Conservation (phyloP, 1,140 invertebrate species). For the Palaemon carinicauda region DNA sequence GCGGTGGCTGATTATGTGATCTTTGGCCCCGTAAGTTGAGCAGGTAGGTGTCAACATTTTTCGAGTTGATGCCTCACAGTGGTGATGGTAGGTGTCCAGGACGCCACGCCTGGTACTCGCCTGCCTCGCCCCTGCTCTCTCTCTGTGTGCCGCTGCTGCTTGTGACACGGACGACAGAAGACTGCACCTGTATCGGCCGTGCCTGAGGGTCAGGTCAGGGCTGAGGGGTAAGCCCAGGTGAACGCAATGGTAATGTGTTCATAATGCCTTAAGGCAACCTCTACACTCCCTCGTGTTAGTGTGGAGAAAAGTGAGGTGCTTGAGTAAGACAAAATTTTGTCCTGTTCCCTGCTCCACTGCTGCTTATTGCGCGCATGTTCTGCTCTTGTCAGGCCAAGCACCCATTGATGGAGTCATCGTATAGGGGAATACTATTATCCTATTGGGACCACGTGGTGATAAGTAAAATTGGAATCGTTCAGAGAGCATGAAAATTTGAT, state of each 20-base stretch:
- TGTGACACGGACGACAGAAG: constrained; percentile 48
- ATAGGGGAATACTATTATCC: constrained; percentile 57
- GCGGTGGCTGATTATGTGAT: constrained; percentile 38
- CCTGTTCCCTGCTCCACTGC: constrained; percentile 56
- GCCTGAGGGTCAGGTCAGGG: constrained; percentile 53
- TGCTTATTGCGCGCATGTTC: constrained; percentile 55
- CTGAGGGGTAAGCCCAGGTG: constrained; percentile 55
- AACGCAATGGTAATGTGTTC: constrained; percentile 57
- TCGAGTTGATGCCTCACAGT: constrained; percentile 20
- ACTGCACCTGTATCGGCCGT: constrained; percentile 49
- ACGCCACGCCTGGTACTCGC: constrained; percentile 26
- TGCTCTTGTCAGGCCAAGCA: constrained; percentile 56
- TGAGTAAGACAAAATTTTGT: constrained; percentile 57
- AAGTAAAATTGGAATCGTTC: constrained; percentile 55
- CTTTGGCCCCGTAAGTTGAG: constrained; percentile 18
- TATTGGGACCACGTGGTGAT: constrained; percentile 61
- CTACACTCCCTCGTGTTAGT: constrained; percentile 54
- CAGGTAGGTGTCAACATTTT: constrained; percentile 27
- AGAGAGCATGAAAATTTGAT: constrained; percentile 58
- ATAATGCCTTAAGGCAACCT: constrained; percentile 57
- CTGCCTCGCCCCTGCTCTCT: constrained; percentile 13
- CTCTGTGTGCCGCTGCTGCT: constrained; percentile 46
- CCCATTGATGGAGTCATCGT: constrained; percentile 54
- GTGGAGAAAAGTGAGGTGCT: constrained; percentile 57
- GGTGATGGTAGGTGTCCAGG: constrained; percentile 25